Percentiles rank a stretch among this genome's conserved stretches.
Evolutionary conservation across 2,888 invertebrate genomes (phyloP).

Genomic region (Drosophila melanosoma): DNA sequence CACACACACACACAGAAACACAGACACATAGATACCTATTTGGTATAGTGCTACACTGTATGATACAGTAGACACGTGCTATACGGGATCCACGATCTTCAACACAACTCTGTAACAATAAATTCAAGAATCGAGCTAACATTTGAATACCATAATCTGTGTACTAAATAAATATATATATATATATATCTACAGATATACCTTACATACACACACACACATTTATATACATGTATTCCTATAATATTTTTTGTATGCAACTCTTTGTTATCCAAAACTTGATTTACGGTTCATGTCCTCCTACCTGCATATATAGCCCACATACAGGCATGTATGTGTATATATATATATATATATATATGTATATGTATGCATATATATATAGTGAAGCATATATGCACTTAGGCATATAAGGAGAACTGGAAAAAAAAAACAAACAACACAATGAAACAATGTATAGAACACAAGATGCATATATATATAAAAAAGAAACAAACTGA

Average conservation of each 20-base stretch:
- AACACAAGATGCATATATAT: conserved; percentile 55
- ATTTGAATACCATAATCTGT: conserved; percentile 32
- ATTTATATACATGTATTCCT: conserved; percentile 75
- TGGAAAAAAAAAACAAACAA: conserved; percentile 49
- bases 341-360: conserved; percentile 20
- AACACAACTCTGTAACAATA: conserved; percentile 44
- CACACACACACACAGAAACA: conserved; percentile 23
- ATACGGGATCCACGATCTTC: conserved; percentile 49
- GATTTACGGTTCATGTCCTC: conserved; percentile 53
- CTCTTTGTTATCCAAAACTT: conserved; percentile 35
- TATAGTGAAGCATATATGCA: conserved; percentile 38
- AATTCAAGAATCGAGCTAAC: conserved; percentile 48
- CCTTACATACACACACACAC: conserved; percentile 49
- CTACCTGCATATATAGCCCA: conserved; percentile 55
- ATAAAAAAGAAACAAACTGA: conserved; percentile 21
- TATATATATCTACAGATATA: conserved; percentile 14
- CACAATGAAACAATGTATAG: conserved; percentile 69
- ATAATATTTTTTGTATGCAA: conserved; percentile 62
- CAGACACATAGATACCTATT: conserved; percentile 66
- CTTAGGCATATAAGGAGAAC: conserved; percentile 59
- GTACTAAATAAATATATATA: conserved; percentile 22
- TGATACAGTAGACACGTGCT: conserved; percentile 5
- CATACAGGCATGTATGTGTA: conserved; percentile 40
- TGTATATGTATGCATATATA: conserved; percentile 15
- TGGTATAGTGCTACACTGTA: conserved; percentile 24